phyloP scores from a whole-genome alignment of 2,888 invertebrate species.

The Bursaphelenchus okinawaensis region DNA sequence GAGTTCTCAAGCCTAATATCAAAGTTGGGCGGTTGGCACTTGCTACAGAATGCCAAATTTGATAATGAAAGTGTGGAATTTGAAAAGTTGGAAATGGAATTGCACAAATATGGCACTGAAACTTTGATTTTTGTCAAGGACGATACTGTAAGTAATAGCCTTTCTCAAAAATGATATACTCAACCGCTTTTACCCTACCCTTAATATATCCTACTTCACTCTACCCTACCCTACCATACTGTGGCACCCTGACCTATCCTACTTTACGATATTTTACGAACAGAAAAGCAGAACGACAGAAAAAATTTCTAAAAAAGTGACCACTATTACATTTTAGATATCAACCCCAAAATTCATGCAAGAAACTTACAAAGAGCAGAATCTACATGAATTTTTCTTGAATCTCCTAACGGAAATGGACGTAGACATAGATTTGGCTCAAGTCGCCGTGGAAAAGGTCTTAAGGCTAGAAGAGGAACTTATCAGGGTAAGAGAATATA shows the following conservation, averaged over 20 bases:
- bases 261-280: no score
- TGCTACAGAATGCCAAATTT: slow-evolving; percentile 27
- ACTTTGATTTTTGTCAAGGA: neutral
- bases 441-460: slow-evolving; percentile 4
- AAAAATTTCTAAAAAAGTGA: neutral
- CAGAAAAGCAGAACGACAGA: no score
- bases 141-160: neutral
- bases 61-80: slow-evolving; percentile 21
- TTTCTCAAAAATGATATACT: no score
- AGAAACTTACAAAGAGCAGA: neutral
- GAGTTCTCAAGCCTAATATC: slow-evolving; percentile 22
- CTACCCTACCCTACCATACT: no score
- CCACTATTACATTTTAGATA: neutral
- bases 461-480: neutral
- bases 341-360: slow-evolving; percentile 1
- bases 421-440: slow-evolving; percentile 31
- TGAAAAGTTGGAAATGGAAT: slow-evolving; percentile 19
- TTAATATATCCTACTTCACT: no score
- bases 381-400: slow-evolving; percentile 4
- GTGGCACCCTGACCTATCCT: no score
- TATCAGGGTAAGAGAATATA: neutral
- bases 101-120: slow-evolving; percentile 18
- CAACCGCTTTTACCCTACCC: no score
- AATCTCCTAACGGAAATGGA: slow-evolving; percentile 22
- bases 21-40: slow-evolving; percentile 22